Evolutionary conservation across 2,113 vertebrate species (phyloP).

Genomic region (Enhydra lutris): DNA sequence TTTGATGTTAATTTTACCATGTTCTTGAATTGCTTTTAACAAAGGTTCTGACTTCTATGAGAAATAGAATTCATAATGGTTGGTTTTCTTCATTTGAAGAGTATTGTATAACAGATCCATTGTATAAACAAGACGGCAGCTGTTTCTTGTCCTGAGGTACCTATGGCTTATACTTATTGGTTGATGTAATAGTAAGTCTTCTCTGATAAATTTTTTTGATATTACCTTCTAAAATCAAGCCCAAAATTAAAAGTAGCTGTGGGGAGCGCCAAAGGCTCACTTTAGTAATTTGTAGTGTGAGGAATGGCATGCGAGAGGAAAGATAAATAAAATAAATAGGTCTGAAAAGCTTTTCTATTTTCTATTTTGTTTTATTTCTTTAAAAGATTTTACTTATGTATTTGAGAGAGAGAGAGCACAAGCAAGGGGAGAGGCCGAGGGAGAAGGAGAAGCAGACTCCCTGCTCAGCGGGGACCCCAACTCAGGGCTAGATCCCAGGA

Average conservation of each 20-base stretch:
- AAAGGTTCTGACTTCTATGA: background rate
- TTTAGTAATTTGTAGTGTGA: background rate
- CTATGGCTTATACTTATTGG: fast-evolving
- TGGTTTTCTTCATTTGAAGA: background rate
- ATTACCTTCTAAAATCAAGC: background rate
- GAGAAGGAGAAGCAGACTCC: background rate
- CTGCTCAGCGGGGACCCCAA: background rate
- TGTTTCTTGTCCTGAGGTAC: background rate
- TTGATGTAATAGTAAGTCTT: background rate
- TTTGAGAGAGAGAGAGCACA: background rate
- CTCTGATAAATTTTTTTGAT: background rate
- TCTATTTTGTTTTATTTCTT: background rate
- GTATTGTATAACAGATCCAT: background rate
- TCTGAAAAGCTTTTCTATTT: background rate
- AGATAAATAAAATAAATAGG: background rate
- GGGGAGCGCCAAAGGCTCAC: fast-evolving
- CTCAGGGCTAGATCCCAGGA: background rate
- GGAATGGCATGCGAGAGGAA: background rate
- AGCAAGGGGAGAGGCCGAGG: background rate
- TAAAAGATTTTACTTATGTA: background rate
- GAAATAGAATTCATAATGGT: background rate
- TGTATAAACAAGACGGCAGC: background rate
- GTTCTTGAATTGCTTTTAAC: background rate
- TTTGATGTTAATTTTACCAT: background rate
- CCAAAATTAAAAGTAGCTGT: background rate